A percentile compares a stretch with the other conserved stretches of the same genome.
phyloP scores from a whole-genome alignment of 2,797 vertebrate genomes.

The Sternarchorhynchus goeldii region DNA sequence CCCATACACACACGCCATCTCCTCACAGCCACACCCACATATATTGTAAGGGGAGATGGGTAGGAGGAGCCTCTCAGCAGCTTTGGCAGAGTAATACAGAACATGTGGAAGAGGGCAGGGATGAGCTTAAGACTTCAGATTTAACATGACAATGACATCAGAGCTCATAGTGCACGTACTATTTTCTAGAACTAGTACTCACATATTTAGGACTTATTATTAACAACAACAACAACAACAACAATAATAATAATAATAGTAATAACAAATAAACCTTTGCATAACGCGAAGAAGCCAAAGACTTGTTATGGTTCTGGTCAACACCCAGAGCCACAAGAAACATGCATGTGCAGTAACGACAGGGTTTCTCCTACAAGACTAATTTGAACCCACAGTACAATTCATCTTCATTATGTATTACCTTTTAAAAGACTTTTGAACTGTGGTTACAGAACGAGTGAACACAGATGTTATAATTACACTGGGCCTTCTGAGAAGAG shows the following conservation, averaged over 20 bases:
- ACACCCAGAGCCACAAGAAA: neutral
- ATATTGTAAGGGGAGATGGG: too few relatives aligned
- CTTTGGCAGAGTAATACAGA: neutral
- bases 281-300: too few relatives aligned
- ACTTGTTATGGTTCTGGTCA: neutral
- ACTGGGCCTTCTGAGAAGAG: neutral
- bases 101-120: neutral
- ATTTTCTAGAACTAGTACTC: neutral
- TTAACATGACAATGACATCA: neutral
- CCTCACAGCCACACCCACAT: too few relatives aligned
- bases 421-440: conserved; percentile 5
- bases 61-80: too few relatives aligned
- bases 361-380: neutral
- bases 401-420: conserved; percentile 13
- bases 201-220: too few relatives aligned
- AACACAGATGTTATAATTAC: conserved; percentile 21
- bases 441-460: conserved; percentile 6
- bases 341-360: neutral
- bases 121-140: neutral
- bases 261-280: too few relatives aligned
- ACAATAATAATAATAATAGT: too few relatives aligned
- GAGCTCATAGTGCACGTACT: too few relatives aligned
- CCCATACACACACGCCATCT: neutral
- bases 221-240: too few relatives aligned
- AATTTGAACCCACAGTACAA: neutral